Percentiles rank a stretch among this genome's conserved stretches.
phyloP scores from a whole-genome alignment of 2,888 invertebrate species.

The Mechanitis mazaeus region DNA sequence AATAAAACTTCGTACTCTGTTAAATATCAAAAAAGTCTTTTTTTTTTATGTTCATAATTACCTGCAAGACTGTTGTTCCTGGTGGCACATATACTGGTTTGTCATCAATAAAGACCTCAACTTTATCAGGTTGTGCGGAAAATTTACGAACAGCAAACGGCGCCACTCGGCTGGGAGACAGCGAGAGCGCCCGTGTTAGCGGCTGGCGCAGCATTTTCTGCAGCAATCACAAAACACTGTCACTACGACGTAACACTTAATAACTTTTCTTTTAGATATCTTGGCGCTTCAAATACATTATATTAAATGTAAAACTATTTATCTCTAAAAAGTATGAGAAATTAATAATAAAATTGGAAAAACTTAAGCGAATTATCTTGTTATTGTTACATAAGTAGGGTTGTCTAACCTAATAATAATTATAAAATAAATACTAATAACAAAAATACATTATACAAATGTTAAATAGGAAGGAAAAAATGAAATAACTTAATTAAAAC shows the following conservation, averaged over 20 bases:
- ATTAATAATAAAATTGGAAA: constrained; percentile 9
- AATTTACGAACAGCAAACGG: constrained; percentile 65
- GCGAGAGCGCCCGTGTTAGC: constrained; percentile 80
- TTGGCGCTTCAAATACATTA: not conserved
- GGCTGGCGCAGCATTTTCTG: constrained; percentile 86
- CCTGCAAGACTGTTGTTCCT: constrained; percentile 97
- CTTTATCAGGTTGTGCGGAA: constrained; percentile 81
- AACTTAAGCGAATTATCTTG: constrained; percentile 34
- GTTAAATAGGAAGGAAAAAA: not conserved
- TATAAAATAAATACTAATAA: constrained; percentile 12
- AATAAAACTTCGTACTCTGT: too few species aligned
- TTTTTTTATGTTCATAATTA: constrained; percentile 44
- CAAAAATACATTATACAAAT: constrained; percentile 13
- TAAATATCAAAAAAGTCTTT: too few species aligned
- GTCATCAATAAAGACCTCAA: constrained; percentile 98
- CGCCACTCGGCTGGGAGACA: constrained; percentile 60
- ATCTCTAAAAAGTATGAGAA: not conserved
- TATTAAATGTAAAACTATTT: not conserved
- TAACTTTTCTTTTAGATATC: not conserved
- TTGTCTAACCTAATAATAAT: constrained; percentile 61
- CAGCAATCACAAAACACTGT: constrained; percentile 30
- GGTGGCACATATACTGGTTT: constrained; percentile 95
- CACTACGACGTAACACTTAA: constrained; percentile 12
- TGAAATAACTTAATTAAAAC: not conserved
- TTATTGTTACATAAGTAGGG: constrained; percentile 74